phyloP scores from a whole-genome alignment of 2,888 invertebrate species.

The Octonoba sinensis region DNA sequence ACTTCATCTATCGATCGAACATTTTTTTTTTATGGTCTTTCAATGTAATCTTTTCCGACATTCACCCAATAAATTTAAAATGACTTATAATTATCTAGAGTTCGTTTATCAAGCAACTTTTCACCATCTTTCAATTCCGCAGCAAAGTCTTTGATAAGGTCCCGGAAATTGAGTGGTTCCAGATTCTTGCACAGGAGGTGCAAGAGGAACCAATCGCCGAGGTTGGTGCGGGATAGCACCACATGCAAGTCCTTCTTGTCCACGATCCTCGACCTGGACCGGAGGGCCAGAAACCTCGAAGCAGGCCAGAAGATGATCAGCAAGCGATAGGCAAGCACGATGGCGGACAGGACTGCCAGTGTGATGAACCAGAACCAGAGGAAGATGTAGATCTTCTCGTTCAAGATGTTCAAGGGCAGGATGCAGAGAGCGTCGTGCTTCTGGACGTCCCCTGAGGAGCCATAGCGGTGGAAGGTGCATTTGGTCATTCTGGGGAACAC shows the following conservation, averaged over 20 bases:
- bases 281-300: constrained; percentile 39
- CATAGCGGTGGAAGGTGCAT: constrained; percentile 91
- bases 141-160: constrained; percentile 77
- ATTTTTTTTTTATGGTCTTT: too few relatives aligned
- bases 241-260: constrained; percentile 42
- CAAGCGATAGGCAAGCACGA: constrained; percentile 66
- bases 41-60: too few relatives aligned
- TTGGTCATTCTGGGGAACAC: constrained; percentile 88
- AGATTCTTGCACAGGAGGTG: constrained; percentile 82
- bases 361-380: constrained; percentile 83
- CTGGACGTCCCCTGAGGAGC: constrained; percentile 88
- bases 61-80: neutral
- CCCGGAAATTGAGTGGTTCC: constrained; percentile 87
- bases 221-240: constrained; percentile 69
- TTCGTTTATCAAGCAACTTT: constrained; percentile 43
- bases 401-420: constrained; percentile 89
- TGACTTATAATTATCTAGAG: constrained; percentile 41
- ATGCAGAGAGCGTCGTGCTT: constrained; percentile 88
- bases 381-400: constrained; percentile 94
- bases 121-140: constrained; percentile 56
- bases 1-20: too few relatives aligned
- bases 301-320: constrained; percentile 58
- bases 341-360: constrained; percentile 62
- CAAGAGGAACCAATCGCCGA: constrained; percentile 72
- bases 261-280: constrained; percentile 23